Evolutionary conservation across 2,113 vertebrate genomes (phyloP), one percentile per base, ranked within the genome.

Genomic region (Chitala chitala): DNA sequence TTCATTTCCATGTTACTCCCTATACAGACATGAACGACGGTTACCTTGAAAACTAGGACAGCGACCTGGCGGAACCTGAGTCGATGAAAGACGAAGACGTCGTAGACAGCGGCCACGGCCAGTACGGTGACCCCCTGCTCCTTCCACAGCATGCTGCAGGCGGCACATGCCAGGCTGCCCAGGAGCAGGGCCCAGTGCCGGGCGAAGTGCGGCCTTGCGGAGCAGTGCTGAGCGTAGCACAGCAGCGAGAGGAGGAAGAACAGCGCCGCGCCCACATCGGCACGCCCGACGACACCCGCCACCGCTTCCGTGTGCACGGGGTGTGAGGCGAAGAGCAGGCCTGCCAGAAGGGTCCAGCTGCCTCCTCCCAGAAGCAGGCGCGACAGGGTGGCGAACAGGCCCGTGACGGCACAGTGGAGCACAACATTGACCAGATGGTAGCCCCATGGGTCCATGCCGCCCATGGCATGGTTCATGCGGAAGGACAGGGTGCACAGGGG

Each of bases 131-230:
- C 92, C 78, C 96, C 96, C 83, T 98, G 96, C 78, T 98, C 96
- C 86, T 98, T 98, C 96, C 96, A 98, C 74, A 98, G 83, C 94
- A 98, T 98, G 77, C 95, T 96, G 84, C 92, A 94, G 0, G 91
- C 92, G 0, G 96, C 96, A 3, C 66, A 69, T 15, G 29, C 66
- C 73, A 96, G 90, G 0, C 94, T 88, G 46, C 89, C 92, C 76
- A 93, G 78, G 83, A 98, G 89, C 95, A 94, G 97, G 74, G 88
- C 87, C 94, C 94, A 96, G 84, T 86, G 87, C 89, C 88, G 89
- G 0, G 74, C 74, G 0, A 89, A 90, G 0, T 2, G 13, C 75
- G 83, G 71, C 65, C 94, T 92, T 1, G 92, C 89, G 4, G 85
- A 83, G 71, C 96, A 98, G 83, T 98, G 94, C 69, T 92, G 94